phyloP scores from a whole-genome alignment of 2,113 vertebrate species.

The Corythoichthys haematopterus region DNA sequence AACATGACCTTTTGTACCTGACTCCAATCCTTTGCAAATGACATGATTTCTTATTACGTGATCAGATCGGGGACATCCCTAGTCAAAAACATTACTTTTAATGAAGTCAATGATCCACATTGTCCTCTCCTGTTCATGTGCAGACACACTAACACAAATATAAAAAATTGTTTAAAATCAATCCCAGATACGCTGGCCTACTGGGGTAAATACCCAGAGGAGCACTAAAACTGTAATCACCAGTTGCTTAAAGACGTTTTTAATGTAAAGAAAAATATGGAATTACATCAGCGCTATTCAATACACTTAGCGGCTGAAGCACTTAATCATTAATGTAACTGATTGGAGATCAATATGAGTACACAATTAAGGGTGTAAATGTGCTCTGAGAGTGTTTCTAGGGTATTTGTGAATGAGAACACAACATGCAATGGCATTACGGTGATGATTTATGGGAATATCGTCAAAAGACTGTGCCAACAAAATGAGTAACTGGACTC shows the following conservation, averaged over 20 bases:
- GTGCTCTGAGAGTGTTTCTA: not conserved
- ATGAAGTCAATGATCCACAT: not conserved
- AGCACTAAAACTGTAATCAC: constrained; percentile 11
- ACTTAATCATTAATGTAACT: constrained; percentile 10
- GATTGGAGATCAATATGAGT: constrained; percentile 10
- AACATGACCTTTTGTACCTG: too few relatives aligned
- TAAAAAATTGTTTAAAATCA: not conserved
- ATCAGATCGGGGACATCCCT: too few relatives aligned
- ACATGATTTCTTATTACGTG: too few relatives aligned
- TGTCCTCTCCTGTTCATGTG: not conserved
- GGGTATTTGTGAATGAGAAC: not conserved
- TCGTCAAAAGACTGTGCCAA: not conserved
- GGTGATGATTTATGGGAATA: not conserved
- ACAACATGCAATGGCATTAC: not conserved
- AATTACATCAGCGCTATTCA: constrained; percentile 12
- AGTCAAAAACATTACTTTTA: not conserved
- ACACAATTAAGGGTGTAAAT: constrained; percentile 6
- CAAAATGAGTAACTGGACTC: not conserved
- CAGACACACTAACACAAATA: not conserved
- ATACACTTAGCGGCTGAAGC: constrained; percentile 9
- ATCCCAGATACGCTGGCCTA: constrained; percentile 2
- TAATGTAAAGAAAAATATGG: constrained; percentile 14
- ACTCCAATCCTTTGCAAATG: too few relatives aligned
- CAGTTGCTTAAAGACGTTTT: constrained; percentile 1
- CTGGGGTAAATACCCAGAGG: not conserved